Conservation (phyloP, 2,797 vertebrate genomes). For the Artibeus jamaicensis region DNA sequence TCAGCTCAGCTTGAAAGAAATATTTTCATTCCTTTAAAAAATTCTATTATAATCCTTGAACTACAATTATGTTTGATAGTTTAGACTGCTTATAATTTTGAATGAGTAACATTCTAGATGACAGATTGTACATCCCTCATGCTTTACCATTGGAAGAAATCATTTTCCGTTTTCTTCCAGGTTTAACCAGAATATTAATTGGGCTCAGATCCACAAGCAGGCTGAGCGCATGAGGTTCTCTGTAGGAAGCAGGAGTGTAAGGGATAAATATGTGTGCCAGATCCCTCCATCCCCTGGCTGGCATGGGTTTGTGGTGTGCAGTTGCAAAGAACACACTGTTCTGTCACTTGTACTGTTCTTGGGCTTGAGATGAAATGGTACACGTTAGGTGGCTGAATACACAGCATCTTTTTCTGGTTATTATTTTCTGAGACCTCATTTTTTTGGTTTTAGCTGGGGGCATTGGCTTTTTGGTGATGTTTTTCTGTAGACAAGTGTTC, state of each 20-base stretch:
- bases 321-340: slow-evolving; percentile 31
- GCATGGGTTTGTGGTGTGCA: not conserved
- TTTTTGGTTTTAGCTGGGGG: not conserved
- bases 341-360: not conserved
- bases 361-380: slow-evolving; percentile 17
- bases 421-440: slow-evolving; percentile 9
- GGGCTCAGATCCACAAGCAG: not conserved
- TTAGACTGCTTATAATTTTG: not conserved
- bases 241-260: not conserved
- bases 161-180: not conserved
- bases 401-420: slow-evolving; percentile 58
- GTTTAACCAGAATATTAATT: not conserved
- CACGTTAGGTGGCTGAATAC: slow-evolving; percentile 25
- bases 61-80: not conserved
- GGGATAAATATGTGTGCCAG: not conserved
- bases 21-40: not conserved
- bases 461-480: not conserved
- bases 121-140: not conserved
- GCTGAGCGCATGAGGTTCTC: not conserved
- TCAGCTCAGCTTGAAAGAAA: not conserved
- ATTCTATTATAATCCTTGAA: not conserved
- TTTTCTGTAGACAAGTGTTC: not conserved
- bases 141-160: not conserved
- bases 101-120: not conserved
- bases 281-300: not conserved